Base-by-base conservation (phyloP, 2,113 vertebrate species). In the Zosterops pallidus region DNA sequence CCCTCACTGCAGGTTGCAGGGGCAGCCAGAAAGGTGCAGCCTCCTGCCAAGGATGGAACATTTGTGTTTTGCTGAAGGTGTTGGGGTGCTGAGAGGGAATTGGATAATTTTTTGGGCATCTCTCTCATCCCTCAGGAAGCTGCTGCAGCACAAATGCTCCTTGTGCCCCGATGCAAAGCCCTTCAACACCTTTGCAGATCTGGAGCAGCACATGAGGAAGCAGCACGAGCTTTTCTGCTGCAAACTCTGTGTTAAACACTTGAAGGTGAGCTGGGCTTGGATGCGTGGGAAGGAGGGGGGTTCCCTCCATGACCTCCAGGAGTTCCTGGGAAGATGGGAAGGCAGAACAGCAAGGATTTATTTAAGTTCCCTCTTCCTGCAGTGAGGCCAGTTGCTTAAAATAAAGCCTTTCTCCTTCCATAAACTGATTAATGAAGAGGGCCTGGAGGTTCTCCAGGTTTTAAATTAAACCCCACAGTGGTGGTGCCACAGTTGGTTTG, bases 121-220 rank as follows among this genome's bases (percentile, higher is more conserved):
- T 83, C 60, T 89, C 50, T 89, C 77, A 14, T 86, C 84, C 81
- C 74, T 63, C 78, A 99, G 99, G 98, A 98, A 98, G 95, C 98
- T 99, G 94, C 96, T 99, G 94, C 97, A 99, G 83, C 98, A 99
- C 0, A 98, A 99, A 59, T 99, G 99, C 91, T 97, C 98, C 5
- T 88, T 97, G 64, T 99, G 99, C 94, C 97, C 98, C 1, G 98
- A 99, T 18, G 94, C 97, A 29, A 98, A 98, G 35, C 97, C 99
- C 2, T 99, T 99, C 89, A 98, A 97, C 83, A 98, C 98, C 94
- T 98, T 99, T 79, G 98, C 98, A 71, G 99, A 99, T 85, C 97
- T 99, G 92, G 99, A 99, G n/a, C 98, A 99, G 68, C 99, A 99
- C 95, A 99, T 99, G 99, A 98, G 99, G 94, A 99, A 98, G 95